Base-by-base conservation (phyloP, 2,888 invertebrate species). In the Acanthacorydalis orientalis region DNA sequence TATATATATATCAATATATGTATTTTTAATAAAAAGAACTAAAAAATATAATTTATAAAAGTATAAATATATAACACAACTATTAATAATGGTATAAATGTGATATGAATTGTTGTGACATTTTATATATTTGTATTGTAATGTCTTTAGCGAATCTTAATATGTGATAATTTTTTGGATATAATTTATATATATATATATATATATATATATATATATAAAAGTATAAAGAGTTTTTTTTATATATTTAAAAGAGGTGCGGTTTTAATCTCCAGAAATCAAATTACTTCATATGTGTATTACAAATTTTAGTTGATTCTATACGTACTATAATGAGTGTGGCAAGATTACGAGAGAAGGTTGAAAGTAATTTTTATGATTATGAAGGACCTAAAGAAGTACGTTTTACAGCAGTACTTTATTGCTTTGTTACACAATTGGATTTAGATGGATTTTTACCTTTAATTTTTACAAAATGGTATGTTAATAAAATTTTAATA, bases 351-450 rank as follows among this genome's bases (percentile, higher is more conserved):
- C 65, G 64, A 47, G 56, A 59, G 33, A 65, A 67, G 54, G 54
- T 60, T 2, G 57, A 57, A 15, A 52, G 55, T 15, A 57, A 56
- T 58, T 48, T 49, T 55, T 64, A 53, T 68, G 57, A 49, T 68
- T 59, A 55, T 61, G 59, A 23, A 23, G 23, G 23, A 23, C 23
- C 47, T 62, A 60, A 43, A 59, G 53, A 60, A 62, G 44, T 64
- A 64, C 49, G 68, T 73, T 82, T 86, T 59, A 78, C 82, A n/a
- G 79, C 78, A 2, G 66, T 82, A 4, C 60, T 87, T 7, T 78
- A 75, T 56, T 83, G 76, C 1, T 61, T 77, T 45, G 67, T 87
- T 9, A 78, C 79, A 2, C 73, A 78, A 43, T 68, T 85, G n/a
- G 80, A 86, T 61, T 64, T 86, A 45, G 84, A 84, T 52, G 77